These are phyloP conservation scores for Drosophila repletoides DNA, from an alignment of 1,140 invertebrate species.

Conservation along the genomic window DNA sequence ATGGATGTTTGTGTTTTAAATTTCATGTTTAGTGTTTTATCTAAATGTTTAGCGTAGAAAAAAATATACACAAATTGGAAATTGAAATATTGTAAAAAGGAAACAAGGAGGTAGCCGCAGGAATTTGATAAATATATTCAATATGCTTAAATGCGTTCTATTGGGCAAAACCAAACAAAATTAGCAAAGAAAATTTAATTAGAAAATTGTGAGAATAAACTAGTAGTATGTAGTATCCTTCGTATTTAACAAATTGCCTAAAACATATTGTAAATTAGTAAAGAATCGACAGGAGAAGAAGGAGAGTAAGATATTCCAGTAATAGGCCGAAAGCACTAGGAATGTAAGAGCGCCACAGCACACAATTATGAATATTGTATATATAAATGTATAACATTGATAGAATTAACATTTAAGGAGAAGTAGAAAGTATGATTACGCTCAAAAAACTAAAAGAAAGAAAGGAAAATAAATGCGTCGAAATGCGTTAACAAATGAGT, in stretches of 20 bases:
- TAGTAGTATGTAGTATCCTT: conserved; percentile 44
- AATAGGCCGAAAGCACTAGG: conserved; percentile 28
- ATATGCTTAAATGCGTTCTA: conserved; percentile 47
- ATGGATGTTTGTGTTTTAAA: conserved; percentile 66
- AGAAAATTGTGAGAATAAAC: conserved; percentile 56
- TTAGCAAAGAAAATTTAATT: conserved; percentile 57
- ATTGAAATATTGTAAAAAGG: neutral
- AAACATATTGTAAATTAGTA: conserved; percentile 65
- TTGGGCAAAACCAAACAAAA: conserved; percentile 44
- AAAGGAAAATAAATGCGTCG: neutral
- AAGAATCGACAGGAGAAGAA: conserved; percentile 16
- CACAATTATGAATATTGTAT: conserved; percentile 60
- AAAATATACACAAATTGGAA: conserved; percentile 20
- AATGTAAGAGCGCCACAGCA: conserved; percentile 46
- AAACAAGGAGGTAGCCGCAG: conserved; percentile 24
- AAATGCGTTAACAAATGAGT: conserved; percentile 16
- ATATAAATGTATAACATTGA: conserved; percentile 76
- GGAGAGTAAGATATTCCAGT: conserved; percentile 47
- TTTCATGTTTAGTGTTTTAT: conserved; percentile 57
- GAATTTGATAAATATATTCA: conserved; percentile 50
- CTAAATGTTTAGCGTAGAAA: conserved; percentile 40
- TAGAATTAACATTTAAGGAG: conserved; percentile 54
- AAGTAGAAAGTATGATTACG: conserved; percentile 20
- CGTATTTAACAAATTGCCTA: conserved; percentile 48
- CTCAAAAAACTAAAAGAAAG: conserved; percentile 4